Evolutionary conservation across 1,140 invertebrate species (phyloP), one percentile per base, ranked within the genome.

Genomic region (Papilio dardanus): DNA sequence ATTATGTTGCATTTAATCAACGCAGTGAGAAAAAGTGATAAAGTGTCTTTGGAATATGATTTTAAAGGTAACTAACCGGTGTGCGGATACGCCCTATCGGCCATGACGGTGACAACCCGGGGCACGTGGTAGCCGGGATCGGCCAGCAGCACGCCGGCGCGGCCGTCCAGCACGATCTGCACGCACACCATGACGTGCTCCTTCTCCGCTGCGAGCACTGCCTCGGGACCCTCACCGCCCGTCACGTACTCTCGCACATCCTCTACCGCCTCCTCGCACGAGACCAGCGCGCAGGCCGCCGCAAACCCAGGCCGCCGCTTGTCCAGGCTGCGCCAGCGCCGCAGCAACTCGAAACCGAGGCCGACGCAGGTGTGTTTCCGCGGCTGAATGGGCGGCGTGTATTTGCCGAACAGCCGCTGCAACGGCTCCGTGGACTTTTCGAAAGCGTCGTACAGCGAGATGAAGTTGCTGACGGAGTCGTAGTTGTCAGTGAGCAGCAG

Each of bases 111-210:
- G 58, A 98, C 95, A 19, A 97, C 96, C 42, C 97, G 94, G 28
- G 96, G 96, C 50, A 98, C 96, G 88, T 99, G 98, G 90, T 98
- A 99, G 8, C 98, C 98, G 0, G 97, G 97, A 93, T 98, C 98
- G 19, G 98, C 94, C 3, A 98, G 94, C 88, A 98, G 91, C 21
- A 97, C 93, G 12, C 97, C 98, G 0, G 90, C 88, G 40, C 98
- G 95, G 16, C 95, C 96, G 24, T 95, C 95, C 40, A 98, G 95
- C 73, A 94, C 86, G 67, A 99, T 94, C 80, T 96, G 96, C 81
- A 98, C 92, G 75, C 96, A 97, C 16, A 98, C 96, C 88, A 98
- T 94, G 30, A 98, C 97, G 88, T 99, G 98, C 90, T 99, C 98
- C 92, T 98, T 98, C 84, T 98, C 97, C 1, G 96, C 94, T 58